Conservation (phyloP, 2,113 vertebrate species). For the Apeltes quadracus region DNA sequence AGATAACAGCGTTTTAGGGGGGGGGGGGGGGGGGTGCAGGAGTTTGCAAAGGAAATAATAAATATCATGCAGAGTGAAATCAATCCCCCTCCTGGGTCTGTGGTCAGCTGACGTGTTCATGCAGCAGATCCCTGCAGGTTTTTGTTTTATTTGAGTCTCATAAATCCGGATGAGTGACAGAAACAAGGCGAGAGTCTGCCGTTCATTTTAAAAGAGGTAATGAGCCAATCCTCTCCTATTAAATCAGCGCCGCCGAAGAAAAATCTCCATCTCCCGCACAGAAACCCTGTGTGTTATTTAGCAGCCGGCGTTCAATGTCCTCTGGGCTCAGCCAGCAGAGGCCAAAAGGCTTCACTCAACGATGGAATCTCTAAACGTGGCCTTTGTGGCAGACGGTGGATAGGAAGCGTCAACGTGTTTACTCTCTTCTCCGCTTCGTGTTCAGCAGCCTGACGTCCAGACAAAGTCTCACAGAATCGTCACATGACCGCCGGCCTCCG, state of each 20-base stretch:
- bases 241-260: not conserved
- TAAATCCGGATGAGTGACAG: not conserved
- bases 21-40: not conserved
- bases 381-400: too few relatives aligned
- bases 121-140: conserved; percentile 1
- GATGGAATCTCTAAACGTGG: too few relatives aligned
- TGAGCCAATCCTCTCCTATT: not conserved
- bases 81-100: conserved; percentile 16
- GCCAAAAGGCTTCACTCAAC: too few relatives aligned
- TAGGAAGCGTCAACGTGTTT: too few relatives aligned
- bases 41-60: not conserved
- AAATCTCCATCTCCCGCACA: not conserved
- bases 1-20: not conserved
- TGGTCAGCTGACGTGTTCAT: conserved; percentile 35
- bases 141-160: not conserved
- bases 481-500: too few relatives aligned
- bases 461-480: too few relatives aligned
- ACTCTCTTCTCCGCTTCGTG: too few relatives aligned
- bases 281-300: too few relatives aligned
- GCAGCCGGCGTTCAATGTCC: too few relatives aligned
- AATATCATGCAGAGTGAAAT: not conserved
- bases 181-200: not conserved
- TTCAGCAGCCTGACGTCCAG: too few relatives aligned
- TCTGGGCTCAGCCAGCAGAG: too few relatives aligned
- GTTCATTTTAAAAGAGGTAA: not conserved